Evolutionary conservation across 1,140 invertebrate genomes (phyloP), one percentile per base, ranked within the genome.

Genomic region (Daktulosphaira vitifoliae): DNA sequence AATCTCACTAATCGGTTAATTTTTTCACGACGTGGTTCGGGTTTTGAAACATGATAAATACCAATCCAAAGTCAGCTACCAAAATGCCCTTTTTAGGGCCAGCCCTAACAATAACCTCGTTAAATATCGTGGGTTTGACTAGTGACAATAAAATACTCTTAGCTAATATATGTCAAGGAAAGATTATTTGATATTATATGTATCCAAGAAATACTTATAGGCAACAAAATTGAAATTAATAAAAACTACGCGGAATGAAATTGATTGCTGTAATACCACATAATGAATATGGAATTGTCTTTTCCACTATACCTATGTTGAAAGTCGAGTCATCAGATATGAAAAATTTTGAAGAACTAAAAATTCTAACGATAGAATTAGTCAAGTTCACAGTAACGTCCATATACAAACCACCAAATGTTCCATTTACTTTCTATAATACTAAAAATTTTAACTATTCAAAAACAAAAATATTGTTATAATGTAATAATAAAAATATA

Each of bases 401-500:
- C 3, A 1, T 44, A 44, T 16, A 15, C 11, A 44, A 44, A 44
- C n/a, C n/a, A 44, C 39, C 11, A 5, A 16, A 44, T 44, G 11
- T 15, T 16, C n/a, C 11, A 44, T 44, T 44, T 44, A 44, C 11
- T 15, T 44, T 16, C n/a, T n/a, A n/a, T n/a, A n/a, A n/a, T n/a
- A n/a, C n/a, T n/a, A n/a, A n/a, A n/a, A n/a, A n/a, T n/a, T n/a
- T n/a, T n/a, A n/a, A n/a, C n/a, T n/a, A n/a, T n/a, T n/a, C 8
- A 23, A 50, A 8, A 11, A 50, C 48, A 22, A 56, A 56, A 37
- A 38, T 56, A 25, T 16, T 56, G 15, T 20, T 9, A 9, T 37
- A 18, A 18, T 37, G 44, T 48, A 44, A 44, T 18, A 64, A 64
- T n/a, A n/a, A n/a, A n/a, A n/a, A 33, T 51, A 72, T 2, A 72